These are phyloP conservation scores for Macrosiphum euphorbiae DNA, from an alignment of 2,888 invertebrate species.

Conservation along the genomic window DNA sequence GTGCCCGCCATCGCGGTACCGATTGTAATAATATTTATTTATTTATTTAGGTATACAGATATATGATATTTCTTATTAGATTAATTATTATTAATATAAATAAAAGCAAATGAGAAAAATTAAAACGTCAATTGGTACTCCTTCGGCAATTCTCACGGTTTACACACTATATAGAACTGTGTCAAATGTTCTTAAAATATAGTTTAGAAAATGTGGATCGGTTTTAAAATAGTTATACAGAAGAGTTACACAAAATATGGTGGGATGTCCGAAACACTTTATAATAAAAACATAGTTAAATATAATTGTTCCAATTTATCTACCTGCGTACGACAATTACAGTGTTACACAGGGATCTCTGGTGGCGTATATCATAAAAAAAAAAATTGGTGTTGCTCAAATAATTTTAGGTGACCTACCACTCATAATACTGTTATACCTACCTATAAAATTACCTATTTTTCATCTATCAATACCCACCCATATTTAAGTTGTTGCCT, in stretches of 20 bases:
- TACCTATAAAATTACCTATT: no score
- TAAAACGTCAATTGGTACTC: neutral
- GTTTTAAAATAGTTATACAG: neutral
- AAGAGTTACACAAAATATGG: neutral
- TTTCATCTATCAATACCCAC: no score
- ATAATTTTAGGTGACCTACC: no score
- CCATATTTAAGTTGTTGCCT: no score
- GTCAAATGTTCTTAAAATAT: neutral
- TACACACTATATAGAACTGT: neutral
- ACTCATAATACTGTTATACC: no score
- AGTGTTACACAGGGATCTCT: no score
- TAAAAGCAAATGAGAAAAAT: neutral
- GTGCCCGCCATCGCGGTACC: neutral
- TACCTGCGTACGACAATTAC: neutral
- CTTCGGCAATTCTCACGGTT: no score
- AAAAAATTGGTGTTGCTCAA: no score
- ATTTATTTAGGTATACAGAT: no score
- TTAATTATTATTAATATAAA: neutral
- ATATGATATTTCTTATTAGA: neutral
- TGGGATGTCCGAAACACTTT: neutral
- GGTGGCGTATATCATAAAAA: no score
- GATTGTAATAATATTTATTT: neutral
- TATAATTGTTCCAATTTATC: neutral
- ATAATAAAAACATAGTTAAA: neutral
- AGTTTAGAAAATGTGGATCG: neutral